phyloP scores from a whole-genome alignment of 2,797 vertebrate species.

The Siniperca obscura region DNA sequence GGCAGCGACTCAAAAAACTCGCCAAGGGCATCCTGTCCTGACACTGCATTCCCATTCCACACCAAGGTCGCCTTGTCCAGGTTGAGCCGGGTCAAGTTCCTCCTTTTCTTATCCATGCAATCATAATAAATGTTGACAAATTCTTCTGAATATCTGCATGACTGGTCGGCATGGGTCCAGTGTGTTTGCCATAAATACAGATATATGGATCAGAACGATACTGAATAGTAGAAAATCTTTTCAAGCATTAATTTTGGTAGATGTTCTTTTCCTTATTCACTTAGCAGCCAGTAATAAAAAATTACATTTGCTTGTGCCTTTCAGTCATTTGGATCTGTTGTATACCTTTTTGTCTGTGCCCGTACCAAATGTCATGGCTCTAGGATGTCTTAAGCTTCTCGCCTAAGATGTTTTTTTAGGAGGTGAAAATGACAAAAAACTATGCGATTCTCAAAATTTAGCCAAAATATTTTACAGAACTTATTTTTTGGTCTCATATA shows the following conservation, averaged over 20 bases:
- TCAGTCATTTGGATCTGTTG: no score
- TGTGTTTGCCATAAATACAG: slow-evolving; percentile 73
- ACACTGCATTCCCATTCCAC: slow-evolving; percentile 96
- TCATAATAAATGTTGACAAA: slow-evolving; percentile 98
- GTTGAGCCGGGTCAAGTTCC: slow-evolving; percentile 93
- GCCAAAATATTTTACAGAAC: no score
- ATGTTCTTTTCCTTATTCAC: not conserved
- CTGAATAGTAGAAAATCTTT: fast-evolving
- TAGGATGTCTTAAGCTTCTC: no score
- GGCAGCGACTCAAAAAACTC: slow-evolving; percentile 97
- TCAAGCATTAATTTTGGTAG: not conserved
- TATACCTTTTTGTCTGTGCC: no score
- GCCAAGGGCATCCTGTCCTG: slow-evolving; percentile 90
- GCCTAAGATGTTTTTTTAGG: no score
- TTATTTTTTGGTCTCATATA: no score
- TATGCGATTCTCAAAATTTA: no score
- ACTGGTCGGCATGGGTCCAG: slow-evolving; percentile 92
- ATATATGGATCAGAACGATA: fast-evolving
- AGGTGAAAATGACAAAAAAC: no score
- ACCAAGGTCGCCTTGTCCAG: slow-evolving; percentile 94
- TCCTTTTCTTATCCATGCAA: slow-evolving; percentile 97
- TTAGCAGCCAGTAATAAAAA: no score
- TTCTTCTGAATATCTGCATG: slow-evolving; percentile 95
- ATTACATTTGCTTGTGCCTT: no score
- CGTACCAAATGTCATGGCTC: no score